phyloP scores from a whole-genome alignment of 2,888 invertebrate genomes.

The Spisula solida region DNA sequence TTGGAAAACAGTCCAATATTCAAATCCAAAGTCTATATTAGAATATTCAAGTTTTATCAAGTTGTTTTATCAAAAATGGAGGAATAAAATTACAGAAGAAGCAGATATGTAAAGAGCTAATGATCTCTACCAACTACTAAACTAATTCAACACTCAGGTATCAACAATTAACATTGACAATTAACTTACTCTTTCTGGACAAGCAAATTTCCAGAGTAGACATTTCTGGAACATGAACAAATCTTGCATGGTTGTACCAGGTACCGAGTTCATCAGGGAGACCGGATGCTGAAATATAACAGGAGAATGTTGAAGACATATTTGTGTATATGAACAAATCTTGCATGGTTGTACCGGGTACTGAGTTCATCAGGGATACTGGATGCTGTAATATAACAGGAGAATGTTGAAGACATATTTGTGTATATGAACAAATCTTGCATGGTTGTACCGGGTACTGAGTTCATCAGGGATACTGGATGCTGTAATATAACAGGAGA shows the following conservation, averaged over 20 bases:
- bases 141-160: no score
- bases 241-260: slow-evolving; percentile 80
- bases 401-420: neutral
- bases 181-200: slow-evolving; percentile 82
- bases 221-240: slow-evolving; percentile 86
- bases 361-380: slow-evolving; percentile 81
- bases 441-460: slow-evolving; percentile 82
- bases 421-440: slow-evolving; percentile 73
- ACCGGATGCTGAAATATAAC: slow-evolving; percentile 80
- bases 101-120: no score
- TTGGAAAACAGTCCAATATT: no score
- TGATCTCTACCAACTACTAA: no score
- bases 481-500: slow-evolving; percentile 75
- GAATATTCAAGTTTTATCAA: no score
- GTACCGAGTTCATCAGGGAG: slow-evolving; percentile 83
- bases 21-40: no score
- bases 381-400: slow-evolving; percentile 78
- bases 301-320: neutral
- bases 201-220: slow-evolving; percentile 85
- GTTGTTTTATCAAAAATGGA: no score
- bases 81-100: no score
- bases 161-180: neutral
- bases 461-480: slow-evolving; percentile 82
- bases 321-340: slow-evolving; percentile 70
- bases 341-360: slow-evolving; percentile 82